Conservation (phyloP, 2,797 vertebrate genomes). For the Lepilemur septentrionalis region DNA sequence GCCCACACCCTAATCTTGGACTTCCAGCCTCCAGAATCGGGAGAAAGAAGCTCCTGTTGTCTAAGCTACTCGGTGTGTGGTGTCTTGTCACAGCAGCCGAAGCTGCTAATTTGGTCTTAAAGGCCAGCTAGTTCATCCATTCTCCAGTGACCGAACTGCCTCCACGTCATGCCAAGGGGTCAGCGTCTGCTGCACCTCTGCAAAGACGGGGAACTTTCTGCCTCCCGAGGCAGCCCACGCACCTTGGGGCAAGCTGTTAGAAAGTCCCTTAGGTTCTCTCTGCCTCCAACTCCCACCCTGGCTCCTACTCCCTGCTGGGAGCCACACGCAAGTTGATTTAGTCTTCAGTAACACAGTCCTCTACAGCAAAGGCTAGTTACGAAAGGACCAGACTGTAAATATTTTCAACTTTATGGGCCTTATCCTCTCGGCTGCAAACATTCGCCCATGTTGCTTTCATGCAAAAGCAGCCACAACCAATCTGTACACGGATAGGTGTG, state of each 20-base stretch:
- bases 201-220: background rate
- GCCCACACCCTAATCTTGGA: background rate
- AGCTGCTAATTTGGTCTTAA: background rate
- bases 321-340: background rate
- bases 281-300: background rate
- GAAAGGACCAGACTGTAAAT: background rate
- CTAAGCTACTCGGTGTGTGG: too few relatives aligned
- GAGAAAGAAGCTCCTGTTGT: background rate
- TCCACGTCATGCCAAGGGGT: background rate
- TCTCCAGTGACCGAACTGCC: too few relatives aligned
- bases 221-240: accelerated
- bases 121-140: too few relatives aligned
- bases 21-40: background rate
- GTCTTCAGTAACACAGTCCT: background rate
- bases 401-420: background rate
- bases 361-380: background rate
- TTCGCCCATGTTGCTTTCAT: accelerated
- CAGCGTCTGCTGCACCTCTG: background rate
- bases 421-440: accelerated
- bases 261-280: background rate
- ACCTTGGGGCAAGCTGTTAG: background rate
- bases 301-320: background rate
- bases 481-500: background rate
- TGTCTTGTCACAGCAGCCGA: background rate
- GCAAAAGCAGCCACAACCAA: accelerated